Percentiles rank a stretch among this genome's conserved stretches.
Conservation (phyloP, 2,113 vertebrate species). For the Fregata magnificens region DNA sequence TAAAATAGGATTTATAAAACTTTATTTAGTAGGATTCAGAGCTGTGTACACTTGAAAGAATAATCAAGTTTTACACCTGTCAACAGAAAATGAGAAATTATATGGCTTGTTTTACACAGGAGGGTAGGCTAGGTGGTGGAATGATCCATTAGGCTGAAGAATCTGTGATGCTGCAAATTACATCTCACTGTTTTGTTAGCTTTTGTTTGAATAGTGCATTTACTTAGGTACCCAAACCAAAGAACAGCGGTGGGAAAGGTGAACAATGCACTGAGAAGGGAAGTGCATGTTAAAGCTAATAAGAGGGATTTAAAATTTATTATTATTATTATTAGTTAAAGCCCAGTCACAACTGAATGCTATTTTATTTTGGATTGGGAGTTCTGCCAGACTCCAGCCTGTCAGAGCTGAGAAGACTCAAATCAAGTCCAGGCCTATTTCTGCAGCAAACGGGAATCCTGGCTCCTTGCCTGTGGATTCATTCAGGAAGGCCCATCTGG, state of each 20-base stretch:
- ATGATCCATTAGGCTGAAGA: neutral
- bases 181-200: neutral
- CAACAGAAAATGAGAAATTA: neutral
- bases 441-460: slow-evolving; percentile 69
- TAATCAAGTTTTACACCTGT: neutral
- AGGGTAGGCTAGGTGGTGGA: neutral
- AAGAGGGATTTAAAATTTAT: slow-evolving; percentile 53
- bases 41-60: neutral
- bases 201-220: neutral
- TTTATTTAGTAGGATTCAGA: neutral
- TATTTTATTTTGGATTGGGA: slow-evolving; percentile 74
- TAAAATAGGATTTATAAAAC: neutral
- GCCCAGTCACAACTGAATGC: slow-evolving; percentile 65
- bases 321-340: slow-evolving; percentile 34
- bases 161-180: neutral
- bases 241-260: neutral
- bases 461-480: slow-evolving; percentile 69
- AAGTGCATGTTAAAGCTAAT: slow-evolving; percentile 2
- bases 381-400: slow-evolving; percentile 69
- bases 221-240: neutral
- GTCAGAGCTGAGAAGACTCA: slow-evolving; percentile 72
- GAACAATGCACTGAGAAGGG: neutral
- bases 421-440: slow-evolving; percentile 78
- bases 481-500: slow-evolving; percentile 74
- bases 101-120: neutral